A percentile compares a stretch with the other conserved stretches of the same genome.
Conservation (phyloP, 35 echinoderm and acorn worm genomes). For the Apostichopus californicus region DNA sequence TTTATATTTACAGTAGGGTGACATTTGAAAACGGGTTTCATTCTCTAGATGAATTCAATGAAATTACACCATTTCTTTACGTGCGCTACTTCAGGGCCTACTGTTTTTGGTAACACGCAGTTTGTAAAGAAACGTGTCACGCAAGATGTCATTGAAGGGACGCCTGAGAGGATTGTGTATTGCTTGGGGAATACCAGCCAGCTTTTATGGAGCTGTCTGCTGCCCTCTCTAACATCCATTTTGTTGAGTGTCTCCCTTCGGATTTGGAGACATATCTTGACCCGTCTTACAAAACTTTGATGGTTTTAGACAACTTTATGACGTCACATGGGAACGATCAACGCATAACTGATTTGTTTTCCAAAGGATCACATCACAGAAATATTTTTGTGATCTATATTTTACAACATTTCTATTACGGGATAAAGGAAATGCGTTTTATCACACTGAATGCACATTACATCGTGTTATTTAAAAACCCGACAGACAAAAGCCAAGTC, state of each 20-base stretch:
- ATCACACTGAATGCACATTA: slow-evolving; percentile 72
- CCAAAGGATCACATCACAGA: too few species aligned
- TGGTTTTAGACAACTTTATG: slow-evolving; percentile 49
- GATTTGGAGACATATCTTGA: slow-evolving; percentile 26
- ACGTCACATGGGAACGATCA: slow-evolving; percentile 36
- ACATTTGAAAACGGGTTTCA: neutral
- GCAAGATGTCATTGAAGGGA: too few species aligned
- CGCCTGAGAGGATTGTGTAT: slow-evolving; percentile 25
- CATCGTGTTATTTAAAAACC: slow-evolving; percentile 69
- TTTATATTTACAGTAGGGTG: too few species aligned
- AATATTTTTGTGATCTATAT: too few species aligned
- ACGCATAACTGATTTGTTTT: too few species aligned
- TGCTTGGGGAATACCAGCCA: slow-evolving; percentile 56
- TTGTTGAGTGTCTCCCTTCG: slow-evolving; percentile 40
- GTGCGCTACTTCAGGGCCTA: slow-evolving; percentile 28
- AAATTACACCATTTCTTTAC: slow-evolving; percentile 41
- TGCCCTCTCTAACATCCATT: slow-evolving; percentile 27
- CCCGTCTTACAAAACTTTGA: slow-evolving; percentile 7
- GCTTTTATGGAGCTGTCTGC: slow-evolving; percentile 31
- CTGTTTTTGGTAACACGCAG: slow-evolving; percentile 45
- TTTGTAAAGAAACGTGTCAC: slow-evolving; percentile 17
- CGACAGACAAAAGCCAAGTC: slow-evolving; percentile 67
- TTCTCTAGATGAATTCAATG: slow-evolving; percentile 14
- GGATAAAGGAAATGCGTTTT: slow-evolving; percentile 58
- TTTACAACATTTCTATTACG: slow-evolving; percentile 67